A percentile compares a stretch with the other conserved stretches of the same genome.
These are phyloP conservation scores for Leucophenga montana DNA, from an alignment of 2,888 invertebrate genomes.

Conservation along the genomic window DNA sequence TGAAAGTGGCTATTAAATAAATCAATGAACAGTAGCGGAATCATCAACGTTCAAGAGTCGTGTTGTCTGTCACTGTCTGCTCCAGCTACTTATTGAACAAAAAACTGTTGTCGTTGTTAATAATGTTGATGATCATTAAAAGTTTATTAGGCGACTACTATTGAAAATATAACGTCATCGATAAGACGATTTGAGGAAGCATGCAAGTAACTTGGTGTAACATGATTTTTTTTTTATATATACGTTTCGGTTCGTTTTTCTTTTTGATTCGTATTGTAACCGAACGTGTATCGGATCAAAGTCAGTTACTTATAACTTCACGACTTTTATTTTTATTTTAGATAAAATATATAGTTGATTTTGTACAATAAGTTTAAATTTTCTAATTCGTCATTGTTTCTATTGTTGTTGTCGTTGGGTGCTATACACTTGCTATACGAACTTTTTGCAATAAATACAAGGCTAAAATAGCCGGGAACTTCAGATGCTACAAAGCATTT, in stretches of 20 bases:
- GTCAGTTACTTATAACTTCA: constrained; percentile 42
- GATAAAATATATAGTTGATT: neutral
- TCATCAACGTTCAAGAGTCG: constrained; percentile 3
- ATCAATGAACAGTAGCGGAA: constrained; percentile 33
- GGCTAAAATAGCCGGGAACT: constrained; percentile 38
- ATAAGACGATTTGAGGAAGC: constrained; percentile 29
- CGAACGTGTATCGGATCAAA: constrained; percentile 59
- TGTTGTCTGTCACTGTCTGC: neutral
- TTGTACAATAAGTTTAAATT: constrained; percentile 53
- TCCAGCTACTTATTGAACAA: neutral
- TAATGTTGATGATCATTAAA: neutral
- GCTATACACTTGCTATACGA: constrained; percentile 41
- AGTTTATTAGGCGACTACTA: neutral
- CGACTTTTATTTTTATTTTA: constrained; percentile 36
- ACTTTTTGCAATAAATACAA: constrained; percentile 59
- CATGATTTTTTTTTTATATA: too few relatives aligned
- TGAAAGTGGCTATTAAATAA: constrained; percentile 27
- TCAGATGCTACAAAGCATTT: constrained; percentile 56
- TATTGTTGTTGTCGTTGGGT: constrained; percentile 36
- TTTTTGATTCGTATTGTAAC: constrained; percentile 10
- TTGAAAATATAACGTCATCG: constrained; percentile 14
- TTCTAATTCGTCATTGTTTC: neutral
- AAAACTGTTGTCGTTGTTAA: neutral
- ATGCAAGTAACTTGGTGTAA: neutral
- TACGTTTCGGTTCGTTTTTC: too few relatives aligned